These are phyloP conservation scores for Peromyscus californicus DNA, from an alignment of 2,113 vertebrate genomes.

Conservation along the genomic window DNA sequence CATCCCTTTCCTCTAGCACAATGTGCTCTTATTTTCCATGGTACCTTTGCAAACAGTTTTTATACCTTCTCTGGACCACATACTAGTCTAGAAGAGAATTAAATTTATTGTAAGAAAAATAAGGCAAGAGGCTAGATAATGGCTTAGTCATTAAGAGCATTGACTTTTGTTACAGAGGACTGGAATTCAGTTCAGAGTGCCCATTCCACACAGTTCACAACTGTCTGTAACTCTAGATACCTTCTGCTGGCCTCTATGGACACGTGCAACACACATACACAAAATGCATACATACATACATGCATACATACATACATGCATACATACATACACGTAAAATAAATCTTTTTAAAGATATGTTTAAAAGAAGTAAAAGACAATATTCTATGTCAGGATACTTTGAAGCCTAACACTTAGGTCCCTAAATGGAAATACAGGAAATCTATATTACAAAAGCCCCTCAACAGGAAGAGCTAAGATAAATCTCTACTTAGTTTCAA, in stretches of 20 bases:
- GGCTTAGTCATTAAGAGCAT: neutral
- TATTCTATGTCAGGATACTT: neutral
- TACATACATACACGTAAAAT: neutral
- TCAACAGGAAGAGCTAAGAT: neutral
- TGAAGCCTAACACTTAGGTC: neutral
- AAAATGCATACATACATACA: neutral
- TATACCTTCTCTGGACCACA: neutral
- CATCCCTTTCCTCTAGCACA: neutral
- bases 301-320: neutral
- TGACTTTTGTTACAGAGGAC: neutral
- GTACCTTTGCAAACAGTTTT: conserved; percentile 24
- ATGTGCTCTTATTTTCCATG: neutral
- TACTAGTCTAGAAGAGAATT: neutral
- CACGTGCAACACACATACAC: neutral
- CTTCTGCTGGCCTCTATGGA: neutral
- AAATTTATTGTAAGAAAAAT: conserved; percentile 29
- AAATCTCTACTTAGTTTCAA: neutral
- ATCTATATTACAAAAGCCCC: neutral
- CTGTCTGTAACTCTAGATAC: neutral
- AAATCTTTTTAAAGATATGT: neutral
- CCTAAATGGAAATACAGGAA: neutral
- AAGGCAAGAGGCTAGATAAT: neutral
- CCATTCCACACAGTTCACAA: neutral
- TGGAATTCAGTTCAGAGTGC: neutral
- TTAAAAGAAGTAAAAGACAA: neutral